These are phyloP conservation scores for Notoglanidium macrostoma DNA, from an alignment of 2,797 vertebrate genomes.

Conservation along the genomic window DNA sequence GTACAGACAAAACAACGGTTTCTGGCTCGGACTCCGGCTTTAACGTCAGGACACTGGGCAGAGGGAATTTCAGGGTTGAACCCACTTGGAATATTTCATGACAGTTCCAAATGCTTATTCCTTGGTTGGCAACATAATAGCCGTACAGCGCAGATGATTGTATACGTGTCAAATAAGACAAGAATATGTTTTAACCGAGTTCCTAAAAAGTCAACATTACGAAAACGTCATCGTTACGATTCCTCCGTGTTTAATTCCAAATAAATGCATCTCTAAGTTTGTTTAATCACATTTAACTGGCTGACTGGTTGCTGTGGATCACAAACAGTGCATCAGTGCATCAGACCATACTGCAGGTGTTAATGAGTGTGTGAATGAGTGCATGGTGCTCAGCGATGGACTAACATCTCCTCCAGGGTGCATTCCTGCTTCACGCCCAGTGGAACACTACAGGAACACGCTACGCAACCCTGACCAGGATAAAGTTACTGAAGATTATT, in stretches of 20 bases:
- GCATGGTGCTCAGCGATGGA: neutral
- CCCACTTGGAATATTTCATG: neutral
- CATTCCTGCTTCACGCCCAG: neutral
- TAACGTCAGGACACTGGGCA: neutral
- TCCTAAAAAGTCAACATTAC: neutral
- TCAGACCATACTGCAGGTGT: neutral
- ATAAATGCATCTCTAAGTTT: too few relatives aligned
- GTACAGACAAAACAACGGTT: neutral
- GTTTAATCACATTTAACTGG: neutral
- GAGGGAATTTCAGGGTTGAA: neutral
- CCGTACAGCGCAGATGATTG: neutral
- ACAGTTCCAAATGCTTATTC: neutral
- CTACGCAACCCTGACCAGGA: too few relatives aligned
- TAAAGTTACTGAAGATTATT: neutral
- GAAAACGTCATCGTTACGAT: too few relatives aligned
- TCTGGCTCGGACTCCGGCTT: neutral
- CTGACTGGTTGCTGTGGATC: neutral
- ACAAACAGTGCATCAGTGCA: neutral
- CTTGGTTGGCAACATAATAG: neutral
- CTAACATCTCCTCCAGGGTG: neutral
- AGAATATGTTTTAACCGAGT: too few relatives aligned
- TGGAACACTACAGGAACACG: too few relatives aligned
- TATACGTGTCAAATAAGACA: neutral
- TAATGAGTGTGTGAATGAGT: too few relatives aligned
- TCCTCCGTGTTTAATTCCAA: too few relatives aligned